Evolutionary conservation across 1,140 invertebrate genomes (phyloP), one percentile per base, ranked within the genome.

Genomic region (Pissodes strobi): DNA sequence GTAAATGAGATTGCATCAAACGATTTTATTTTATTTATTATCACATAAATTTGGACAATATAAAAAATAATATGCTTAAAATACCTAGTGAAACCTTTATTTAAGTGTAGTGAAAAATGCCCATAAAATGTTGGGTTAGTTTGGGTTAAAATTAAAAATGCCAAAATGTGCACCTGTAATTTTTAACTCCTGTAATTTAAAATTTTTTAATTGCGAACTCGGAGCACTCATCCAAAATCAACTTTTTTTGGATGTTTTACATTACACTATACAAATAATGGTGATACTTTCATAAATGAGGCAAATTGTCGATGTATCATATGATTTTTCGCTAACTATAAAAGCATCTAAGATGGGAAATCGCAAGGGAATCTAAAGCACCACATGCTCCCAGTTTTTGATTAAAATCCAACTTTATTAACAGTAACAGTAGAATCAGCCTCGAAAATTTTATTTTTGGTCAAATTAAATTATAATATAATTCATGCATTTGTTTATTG

Each of bases 231-330:
- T n/a, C n/a, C n/a, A n/a, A n/a, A n/a, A n/a, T n/a, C n/a, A n/a
- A n/a, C n/a, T n/a, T n/a, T n/a, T n/a, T n/a, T n/a, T 27, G 25
- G 25, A 27, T 27, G 9, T 27, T 9, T 17, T 23, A 39, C 53
- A 45, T 45, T 45, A 34, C 19, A 25, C 25, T 37, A 17, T 52
- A 21, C 19, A 52, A 52, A 52, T 52, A 30, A 52, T 17, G 34
- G 19, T 19, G 12, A 18, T 45, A 45, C 15, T 12, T 9, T 39
- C 19, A 38, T 22, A 17, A 10, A 39, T 38, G 34, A 39, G 30
- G 37, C 30, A 57, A 43, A 39, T 23, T 57, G 39, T 57, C 53
- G 71, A 72, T 72, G 71, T 72, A 72, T 66, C 46, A 72, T 67
- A 69, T 68, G 71, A 61, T 69, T 70, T 69, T 63, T 64, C 66